Evolutionary conservation across 1,140 invertebrate species (phyloP).

Genomic region (Zaprionus inermis): DNA sequence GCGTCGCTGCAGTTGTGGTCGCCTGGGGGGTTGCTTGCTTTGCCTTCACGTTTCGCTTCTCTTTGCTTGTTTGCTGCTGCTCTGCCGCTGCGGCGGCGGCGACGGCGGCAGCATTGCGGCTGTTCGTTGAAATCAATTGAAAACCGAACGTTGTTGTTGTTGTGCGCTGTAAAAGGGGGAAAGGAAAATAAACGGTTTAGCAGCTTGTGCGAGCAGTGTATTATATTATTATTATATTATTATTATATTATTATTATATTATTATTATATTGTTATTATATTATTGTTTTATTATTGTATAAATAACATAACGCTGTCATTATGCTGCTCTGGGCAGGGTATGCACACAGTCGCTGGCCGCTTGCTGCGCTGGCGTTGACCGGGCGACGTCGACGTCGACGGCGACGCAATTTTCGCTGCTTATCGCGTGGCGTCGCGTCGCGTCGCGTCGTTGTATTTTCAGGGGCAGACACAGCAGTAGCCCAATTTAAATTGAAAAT

Average conservation of each 20-base stretch:
- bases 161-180: not conserved
- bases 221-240: not conserved
- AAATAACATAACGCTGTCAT: not conserved
- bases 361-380: not conserved
- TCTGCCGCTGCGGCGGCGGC: not conserved
- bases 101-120: not conserved
- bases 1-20: constrained; percentile 1
- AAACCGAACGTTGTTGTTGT: not conserved
- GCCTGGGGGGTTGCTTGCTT: constrained; percentile 43
- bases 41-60: not conserved
- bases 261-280: too few relatives aligned
- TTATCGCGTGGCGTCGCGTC: constrained; percentile 48
- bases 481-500: constrained; percentile 64
- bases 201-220: not conserved
- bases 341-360: not conserved
- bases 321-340: not conserved
- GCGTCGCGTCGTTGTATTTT: not conserved
- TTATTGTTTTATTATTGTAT: too few relatives aligned
- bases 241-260: too few relatives aligned
- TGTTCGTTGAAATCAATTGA: constrained; percentile 7
- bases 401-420: constrained; percentile 41
- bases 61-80: not conserved
- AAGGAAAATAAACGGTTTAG: not conserved
- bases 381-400: constrained; percentile 6
- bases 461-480: constrained; percentile 15